phyloP scores from a whole-genome alignment of 2,113 vertebrate species.

The Vidua macroura region DNA sequence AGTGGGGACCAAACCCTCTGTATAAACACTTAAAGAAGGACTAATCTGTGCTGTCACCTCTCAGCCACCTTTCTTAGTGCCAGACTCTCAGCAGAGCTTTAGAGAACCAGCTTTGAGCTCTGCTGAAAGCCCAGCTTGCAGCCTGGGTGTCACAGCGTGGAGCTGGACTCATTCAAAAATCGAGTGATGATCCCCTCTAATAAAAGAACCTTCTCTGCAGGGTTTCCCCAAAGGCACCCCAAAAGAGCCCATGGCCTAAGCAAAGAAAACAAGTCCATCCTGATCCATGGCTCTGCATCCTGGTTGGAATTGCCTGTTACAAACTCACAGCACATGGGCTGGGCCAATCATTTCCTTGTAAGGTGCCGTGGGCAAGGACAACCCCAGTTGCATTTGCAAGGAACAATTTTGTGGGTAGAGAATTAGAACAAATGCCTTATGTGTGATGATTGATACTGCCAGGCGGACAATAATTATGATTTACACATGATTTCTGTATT shows the following conservation, averaged over 20 bases:
- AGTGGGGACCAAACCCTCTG: not conserved
- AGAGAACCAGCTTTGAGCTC: not conserved
- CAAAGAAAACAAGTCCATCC: not conserved
- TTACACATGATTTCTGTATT: conserved; percentile 64
- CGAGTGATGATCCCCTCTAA: not conserved
- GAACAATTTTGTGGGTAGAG: not conserved
- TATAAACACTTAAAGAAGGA: not conserved
- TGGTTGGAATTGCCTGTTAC: not conserved
- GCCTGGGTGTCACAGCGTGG: not conserved
- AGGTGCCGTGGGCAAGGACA: not conserved
- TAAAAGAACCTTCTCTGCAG: not conserved
- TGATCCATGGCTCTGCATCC: not conserved
- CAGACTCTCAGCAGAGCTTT: not conserved
- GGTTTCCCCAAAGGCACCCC: not conserved
- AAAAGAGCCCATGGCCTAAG: not conserved
- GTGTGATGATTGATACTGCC: conserved; percentile 60
- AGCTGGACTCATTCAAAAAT: not conserved
- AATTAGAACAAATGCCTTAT: conserved; percentile 31
- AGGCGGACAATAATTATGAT: conserved; percentile 65
- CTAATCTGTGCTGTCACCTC: not conserved
- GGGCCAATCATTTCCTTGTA: not conserved
- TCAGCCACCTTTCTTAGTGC: not conserved
- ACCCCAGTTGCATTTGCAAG: not conserved
- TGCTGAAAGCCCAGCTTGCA: not conserved
- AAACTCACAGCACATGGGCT: not conserved